phyloP scores from a whole-genome alignment of 2,888 invertebrate genomes.

The Cephus nigrinus region DNA sequence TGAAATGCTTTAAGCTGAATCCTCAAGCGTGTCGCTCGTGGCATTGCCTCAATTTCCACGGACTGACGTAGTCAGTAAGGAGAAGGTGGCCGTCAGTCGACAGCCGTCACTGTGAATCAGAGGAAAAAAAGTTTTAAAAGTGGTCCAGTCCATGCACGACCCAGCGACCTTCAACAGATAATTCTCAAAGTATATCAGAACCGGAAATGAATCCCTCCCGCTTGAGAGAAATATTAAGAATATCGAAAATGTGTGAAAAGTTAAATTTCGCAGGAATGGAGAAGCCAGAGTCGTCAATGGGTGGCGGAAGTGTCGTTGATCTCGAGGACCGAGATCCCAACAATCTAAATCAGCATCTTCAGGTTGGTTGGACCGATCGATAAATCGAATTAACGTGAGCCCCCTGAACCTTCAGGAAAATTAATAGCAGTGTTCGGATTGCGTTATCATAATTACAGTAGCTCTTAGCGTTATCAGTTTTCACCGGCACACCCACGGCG shows the following conservation, averaged over 20 bases:
- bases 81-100: neutral
- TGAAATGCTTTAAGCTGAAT: slow-evolving; percentile 23
- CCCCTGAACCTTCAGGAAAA: too few relatives aligned
- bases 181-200: too few relatives aligned
- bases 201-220: slow-evolving; percentile 29
- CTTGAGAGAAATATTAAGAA: slow-evolving; percentile 38
- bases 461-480: too few relatives aligned
- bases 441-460: too few relatives aligned
- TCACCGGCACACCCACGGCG: too few relatives aligned
- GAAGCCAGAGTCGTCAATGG: slow-evolving; percentile 60
- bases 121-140: neutral
- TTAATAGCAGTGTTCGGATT: too few relatives aligned
- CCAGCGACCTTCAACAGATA: too few relatives aligned
- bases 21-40: slow-evolving; percentile 23
- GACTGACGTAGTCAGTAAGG: too few relatives aligned
- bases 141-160: too few relatives aligned
- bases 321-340: slow-evolving; percentile 80
- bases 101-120: slow-evolving; percentile 21
- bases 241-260: slow-evolving; percentile 38
- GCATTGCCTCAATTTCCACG: slow-evolving; percentile 19
- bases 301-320: slow-evolving; percentile 66
- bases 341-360: slow-evolving; percentile 76
- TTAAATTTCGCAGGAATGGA: slow-evolving; percentile 55
- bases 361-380: slow-evolving; percentile 67
- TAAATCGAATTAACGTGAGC: too few relatives aligned